Percentiles rank a stretch among this genome's conserved stretches.
These are phyloP conservation scores for Pseudococcus longispinus DNA, from an alignment of 2,888 invertebrate species.

Conservation along the genomic window DNA sequence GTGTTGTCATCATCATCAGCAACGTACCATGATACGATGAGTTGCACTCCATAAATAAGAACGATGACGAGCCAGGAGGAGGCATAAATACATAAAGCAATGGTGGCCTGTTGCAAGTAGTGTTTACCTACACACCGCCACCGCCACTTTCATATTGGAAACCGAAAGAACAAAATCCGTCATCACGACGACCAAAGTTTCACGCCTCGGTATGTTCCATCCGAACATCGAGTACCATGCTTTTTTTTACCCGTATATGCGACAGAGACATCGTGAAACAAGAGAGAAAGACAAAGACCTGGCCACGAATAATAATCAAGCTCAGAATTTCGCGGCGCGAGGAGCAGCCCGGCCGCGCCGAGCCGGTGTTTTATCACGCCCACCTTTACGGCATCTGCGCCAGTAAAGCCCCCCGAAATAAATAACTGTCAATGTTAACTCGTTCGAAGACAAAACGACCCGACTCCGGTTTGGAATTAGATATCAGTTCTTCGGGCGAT, in stretches of 20 bases:
- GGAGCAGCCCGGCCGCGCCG: neutral
- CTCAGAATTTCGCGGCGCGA: neutral
- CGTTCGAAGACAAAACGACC: conserved; percentile 36
- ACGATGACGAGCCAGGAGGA: neutral
- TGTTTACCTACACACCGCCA: neutral
- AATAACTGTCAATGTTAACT: conserved; percentile 40
- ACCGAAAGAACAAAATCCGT: neutral
- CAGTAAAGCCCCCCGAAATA: conserved; percentile 11
- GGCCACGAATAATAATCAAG: conserved; percentile 39
- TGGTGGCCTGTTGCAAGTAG: neutral
- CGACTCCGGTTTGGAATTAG: neutral
- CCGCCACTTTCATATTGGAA: neutral
- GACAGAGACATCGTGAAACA: neutral
- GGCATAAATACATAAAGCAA: neutral
- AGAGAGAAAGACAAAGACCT: neutral
- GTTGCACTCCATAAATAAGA: neutral
- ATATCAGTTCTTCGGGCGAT: conserved; percentile 8
- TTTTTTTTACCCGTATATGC: neutral
- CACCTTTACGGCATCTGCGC: neutral
- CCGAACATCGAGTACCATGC: neutral
- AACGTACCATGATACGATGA: neutral
- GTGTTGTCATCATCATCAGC: neutral
- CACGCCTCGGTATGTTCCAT: neutral
- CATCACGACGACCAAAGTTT: neutral
- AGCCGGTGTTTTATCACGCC: conserved; percentile 8